These are phyloP conservation scores for Platynereis dumerilii DNA, from an alignment of 2,888 invertebrate genomes.

Conservation along the genomic window DNA sequence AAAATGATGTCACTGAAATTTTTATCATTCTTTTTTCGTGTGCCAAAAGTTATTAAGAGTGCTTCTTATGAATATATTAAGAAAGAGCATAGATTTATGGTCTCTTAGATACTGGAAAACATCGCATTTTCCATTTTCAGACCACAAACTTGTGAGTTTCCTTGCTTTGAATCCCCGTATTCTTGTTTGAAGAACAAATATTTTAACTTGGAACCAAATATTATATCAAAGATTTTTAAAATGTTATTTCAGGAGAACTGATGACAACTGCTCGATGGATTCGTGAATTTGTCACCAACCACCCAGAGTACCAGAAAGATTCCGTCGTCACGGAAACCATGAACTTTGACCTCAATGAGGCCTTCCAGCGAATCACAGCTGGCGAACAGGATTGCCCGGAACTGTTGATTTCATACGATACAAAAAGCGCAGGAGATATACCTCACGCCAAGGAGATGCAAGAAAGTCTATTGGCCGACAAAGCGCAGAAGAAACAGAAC, in stretches of 20 bases:
- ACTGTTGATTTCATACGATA: conserved; percentile 43
- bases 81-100: too few species aligned
- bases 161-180: too few species aligned
- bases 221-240: too few species aligned
- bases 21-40: too few species aligned
- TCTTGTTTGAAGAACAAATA: too few species aligned
- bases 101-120: too few species aligned
- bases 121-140: too few species aligned
- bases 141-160: too few species aligned
- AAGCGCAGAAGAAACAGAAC: conserved; percentile 11
- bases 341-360: conserved; percentile 52
- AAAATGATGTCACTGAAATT: too few species aligned
- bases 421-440: conserved; percentile 49
- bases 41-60: too few species aligned
- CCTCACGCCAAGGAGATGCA: conserved; percentile 47
- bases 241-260: conserved; percentile 74
- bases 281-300: conserved; percentile 83
- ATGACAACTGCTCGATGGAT: conserved; percentile 95
- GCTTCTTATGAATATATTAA: too few species aligned
- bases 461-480: conserved; percentile 23
- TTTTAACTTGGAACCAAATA: too few species aligned
- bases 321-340: conserved; percentile 80
- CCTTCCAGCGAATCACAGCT: conserved; percentile 34
- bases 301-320: conserved; percentile 90
- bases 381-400: conserved; percentile 34